phyloP scores from a whole-genome alignment of 2,888 invertebrate genomes.

The Dusona sp. region DNA sequence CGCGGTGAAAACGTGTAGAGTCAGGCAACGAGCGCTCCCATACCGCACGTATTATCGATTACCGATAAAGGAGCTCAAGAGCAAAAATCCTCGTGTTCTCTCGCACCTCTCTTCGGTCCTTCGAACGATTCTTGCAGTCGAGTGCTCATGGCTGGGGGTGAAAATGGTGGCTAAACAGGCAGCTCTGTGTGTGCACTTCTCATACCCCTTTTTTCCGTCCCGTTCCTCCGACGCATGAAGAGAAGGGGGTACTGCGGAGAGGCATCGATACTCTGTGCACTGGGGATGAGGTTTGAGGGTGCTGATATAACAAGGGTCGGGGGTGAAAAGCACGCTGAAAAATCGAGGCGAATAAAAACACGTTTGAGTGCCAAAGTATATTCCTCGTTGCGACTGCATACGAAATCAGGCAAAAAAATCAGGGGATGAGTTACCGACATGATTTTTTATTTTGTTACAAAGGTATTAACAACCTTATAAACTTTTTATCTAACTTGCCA shows the following conservation, averaged over 20 bases:
- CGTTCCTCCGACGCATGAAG: background rate
- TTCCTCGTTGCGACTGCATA: slow-evolving; percentile 9
- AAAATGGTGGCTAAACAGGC: slow-evolving; percentile 57
- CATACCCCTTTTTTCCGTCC: background rate
- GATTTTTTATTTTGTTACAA: background rate
- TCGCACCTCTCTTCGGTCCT: slow-evolving; percentile 63
- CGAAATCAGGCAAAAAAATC: background rate
- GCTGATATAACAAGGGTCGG: slow-evolving; percentile 60
- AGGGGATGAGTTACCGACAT: background rate
- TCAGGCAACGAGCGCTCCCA: slow-evolving; percentile 32
- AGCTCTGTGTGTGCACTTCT: slow-evolving; percentile 45
- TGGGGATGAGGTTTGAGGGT: background rate
- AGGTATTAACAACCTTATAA: background rate
- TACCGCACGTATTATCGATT: slow-evolving; percentile 68
- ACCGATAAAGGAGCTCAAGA: slow-evolving; percentile 67
- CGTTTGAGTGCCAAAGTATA: slow-evolving; percentile 47
- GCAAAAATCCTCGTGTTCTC: slow-evolving; percentile 68
- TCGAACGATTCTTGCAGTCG: slow-evolving; percentile 64
- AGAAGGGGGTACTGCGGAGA: background rate
- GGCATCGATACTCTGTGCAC: slow-evolving; percentile 41
- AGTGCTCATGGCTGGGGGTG: slow-evolving; percentile 54
- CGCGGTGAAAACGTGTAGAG: slow-evolving; percentile 48
- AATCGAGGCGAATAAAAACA: slow-evolving; percentile 63
- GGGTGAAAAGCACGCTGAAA: slow-evolving; percentile 41
- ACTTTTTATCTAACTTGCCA: slow-evolving; percentile 8